Base-by-base conservation (phyloP, 1,140 invertebrate genomes). In the Bombus superbus region DNA sequence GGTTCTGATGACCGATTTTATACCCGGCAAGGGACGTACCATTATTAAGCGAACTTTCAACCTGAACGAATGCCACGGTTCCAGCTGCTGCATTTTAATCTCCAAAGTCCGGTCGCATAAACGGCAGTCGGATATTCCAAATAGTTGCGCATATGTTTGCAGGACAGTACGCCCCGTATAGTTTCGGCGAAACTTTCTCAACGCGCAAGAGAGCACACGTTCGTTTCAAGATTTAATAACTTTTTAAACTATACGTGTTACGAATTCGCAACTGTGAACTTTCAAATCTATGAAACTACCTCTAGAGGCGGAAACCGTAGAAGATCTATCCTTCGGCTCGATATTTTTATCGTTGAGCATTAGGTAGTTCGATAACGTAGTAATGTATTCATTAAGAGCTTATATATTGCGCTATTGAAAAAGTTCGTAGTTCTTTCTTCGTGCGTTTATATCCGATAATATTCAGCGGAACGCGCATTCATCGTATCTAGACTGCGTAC, bases 71-170 rank as follows among this genome's bases (percentile, higher is more conserved):
- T 78, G 25, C 40, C 38, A 2, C 15, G 15, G 71, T 64, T 42
- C 57, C 59, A 64, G 38, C 38, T 78, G 75, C 75, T 64, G 57
- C 57, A 64, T 78, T 78, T 78, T 78, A 78, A 78, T 78, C 75
- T 78, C 8, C 59, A 3, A 42, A 78, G 28, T 66, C 57, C 57
- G 25, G 38, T 40, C 59, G n/a, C 32, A 22, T 62, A 81, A 81
- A 47, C 59, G 25, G 3, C 64, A 32, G 22, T 15, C 35, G 25
- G 44, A 68, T 68, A 76, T 83, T 76, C 28, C 59, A 57, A 83
- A 83, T 83, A 66, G 73, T 76, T 68, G 59, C 59, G 81, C 44
- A 25, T 82, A 74, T 18, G 71, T 47, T 64, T 35, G 53, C 32
- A 28, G 72, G 5, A 42, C 42, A 42, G 25, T 38, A 35, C 6